phyloP scores from a whole-genome alignment of 2,797 vertebrate genomes.

The Brachyrhaphis roseni region DNA sequence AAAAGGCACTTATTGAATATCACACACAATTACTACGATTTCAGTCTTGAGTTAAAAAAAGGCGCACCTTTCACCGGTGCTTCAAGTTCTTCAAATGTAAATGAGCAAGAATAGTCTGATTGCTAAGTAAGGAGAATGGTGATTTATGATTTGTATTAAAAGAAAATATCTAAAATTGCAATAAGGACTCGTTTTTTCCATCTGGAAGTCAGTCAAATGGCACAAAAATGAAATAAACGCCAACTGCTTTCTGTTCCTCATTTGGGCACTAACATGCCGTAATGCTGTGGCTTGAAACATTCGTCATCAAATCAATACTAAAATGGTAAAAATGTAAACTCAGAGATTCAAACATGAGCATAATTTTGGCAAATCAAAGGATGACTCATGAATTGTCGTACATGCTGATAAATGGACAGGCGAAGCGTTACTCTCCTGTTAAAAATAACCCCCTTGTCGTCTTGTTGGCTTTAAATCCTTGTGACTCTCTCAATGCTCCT shows the following conservation, averaged over 20 bases:
- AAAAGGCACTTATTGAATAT: slow-evolving; percentile 68
- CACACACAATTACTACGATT: slow-evolving; percentile 32
- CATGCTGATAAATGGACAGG: slow-evolving; percentile 49
- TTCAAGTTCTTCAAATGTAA: slow-evolving; percentile 36
- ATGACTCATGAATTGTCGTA: slow-evolving; percentile 61
- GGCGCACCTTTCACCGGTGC: slow-evolving; percentile 29
- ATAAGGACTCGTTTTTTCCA: slow-evolving; percentile 20
- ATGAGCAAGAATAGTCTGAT: slow-evolving; percentile 38
- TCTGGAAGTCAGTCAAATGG: slow-evolving; percentile 32
- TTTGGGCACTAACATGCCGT: slow-evolving; percentile 29
- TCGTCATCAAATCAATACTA: slow-evolving; percentile 48
- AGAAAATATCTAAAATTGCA: slow-evolving; percentile 35
- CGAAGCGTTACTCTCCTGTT: slow-evolving; percentile 26
- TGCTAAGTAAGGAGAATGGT: slow-evolving; percentile 47
- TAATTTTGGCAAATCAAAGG: slow-evolving; percentile 71
- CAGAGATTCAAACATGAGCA: slow-evolving; percentile 54
- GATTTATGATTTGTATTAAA: slow-evolving; percentile 27
- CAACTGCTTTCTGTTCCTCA: slow-evolving; percentile 22
- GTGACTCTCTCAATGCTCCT: slow-evolving; percentile 52
- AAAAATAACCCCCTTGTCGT: slow-evolving; percentile 40
- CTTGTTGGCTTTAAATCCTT: slow-evolving; percentile 63
- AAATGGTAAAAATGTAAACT: slow-evolving; percentile 69
- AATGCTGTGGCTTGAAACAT: slow-evolving; percentile 50
- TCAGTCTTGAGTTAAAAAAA: slow-evolving; percentile 45
- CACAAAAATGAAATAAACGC: slow-evolving; percentile 41